Base-by-base conservation (phyloP, 2,888 invertebrate genomes). In the Coelopa pilipes region DNA sequence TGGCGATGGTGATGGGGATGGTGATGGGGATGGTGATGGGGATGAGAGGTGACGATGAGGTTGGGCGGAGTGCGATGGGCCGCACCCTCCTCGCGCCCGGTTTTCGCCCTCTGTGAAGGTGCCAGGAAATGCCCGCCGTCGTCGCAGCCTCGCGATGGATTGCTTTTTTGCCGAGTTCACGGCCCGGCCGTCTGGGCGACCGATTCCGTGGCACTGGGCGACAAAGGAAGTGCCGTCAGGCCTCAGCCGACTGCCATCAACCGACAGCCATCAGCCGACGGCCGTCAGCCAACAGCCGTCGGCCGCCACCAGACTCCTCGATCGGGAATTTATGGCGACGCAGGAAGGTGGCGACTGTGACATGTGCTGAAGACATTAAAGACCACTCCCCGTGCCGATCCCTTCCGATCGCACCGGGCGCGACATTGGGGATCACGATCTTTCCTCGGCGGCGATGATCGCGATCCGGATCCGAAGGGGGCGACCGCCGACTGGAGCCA, bases 341-440 rank as follows among this genome's bases (percentile, higher is more conserved):
- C 47, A 15, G 49, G 70, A 57, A 46, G 21, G 21, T 59, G 24
- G 34, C 34, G 34, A 19, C 24, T 19, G 63, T 76, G 77, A 76
- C 78, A 79, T 78, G 76, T 78, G 78, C 75, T 72, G 67, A 77
- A 76, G 69, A 69, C 74, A 70, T 75, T 76, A 68, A 65, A 73
- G 57, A 13, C 57, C 47, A 60, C 65, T 45, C 60, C 67, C 13
- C 24, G 63, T 10, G 57, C 57, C 45, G 65, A 11, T n/a, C 53
- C 13, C 49, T 49, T 53, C n/a, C n/a, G 53, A 53, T 53, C 53
- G 53, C 53, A 53, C 13, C n/a, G n/a, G 53, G n/a, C 49, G 13
- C 53, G n/a, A 53, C 13, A 53, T 1, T 53, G n/a, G n/a, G n/a
- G n/a, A 53, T 53, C 17, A 66, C 13, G 49, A 60, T 24, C 55